Base-by-base conservation (phyloP, 2,113 vertebrate genomes). In the Nothobranchius kuhntae region DNA sequence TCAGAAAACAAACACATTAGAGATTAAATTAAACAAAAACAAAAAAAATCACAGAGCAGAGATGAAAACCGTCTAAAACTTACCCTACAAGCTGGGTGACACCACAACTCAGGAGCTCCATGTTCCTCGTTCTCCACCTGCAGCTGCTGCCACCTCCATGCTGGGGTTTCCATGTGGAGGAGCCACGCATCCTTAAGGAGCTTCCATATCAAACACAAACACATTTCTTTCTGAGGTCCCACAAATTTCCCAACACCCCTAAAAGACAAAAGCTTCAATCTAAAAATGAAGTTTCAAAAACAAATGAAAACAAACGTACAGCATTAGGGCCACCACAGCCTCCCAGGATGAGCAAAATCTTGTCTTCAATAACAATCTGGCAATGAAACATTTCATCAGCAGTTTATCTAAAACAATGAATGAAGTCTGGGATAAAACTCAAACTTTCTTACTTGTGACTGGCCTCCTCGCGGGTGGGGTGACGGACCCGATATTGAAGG, bases 311-410 rank as follows among this genome's bases (percentile, higher is more conserved):
- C 8, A 21, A 46, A 94, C 96, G 95, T 82, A 99, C 98, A 65
- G 98, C 97, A 63, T 99, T 99, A 15, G 98, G 98, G n/a, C 98
- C 98, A 0, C 98, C 98, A 9, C 98, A 99, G 53, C 98, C 98
- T 50, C 98, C 98, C 0, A 99, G 92, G 84, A 99, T 96, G 61
- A 99, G 90, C 77, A 99, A 92, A 1, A 96, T 99, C 65, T 96
- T 89, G 0, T 93, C 92, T 61, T 98, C 98, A 70, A 99, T 95
- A 30, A 98, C 93, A 51, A 99, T 98, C 98, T 99, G 50, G 12
- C 47, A 58, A 58, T 57, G n/a, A 54, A 45, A 55, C 4, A 73
- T 12, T 45, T 26, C 15, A 17, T 61, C 44, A 1, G 0, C 0
- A 55, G 40, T 61, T 36, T 12, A 12, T 72, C 65, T 55, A 1